Evolutionary conservation across 2,797 vertebrate genomes (phyloP), one percentile per base, ranked within the genome.

Genomic region (Mormyrus proboscirostris): DNA sequence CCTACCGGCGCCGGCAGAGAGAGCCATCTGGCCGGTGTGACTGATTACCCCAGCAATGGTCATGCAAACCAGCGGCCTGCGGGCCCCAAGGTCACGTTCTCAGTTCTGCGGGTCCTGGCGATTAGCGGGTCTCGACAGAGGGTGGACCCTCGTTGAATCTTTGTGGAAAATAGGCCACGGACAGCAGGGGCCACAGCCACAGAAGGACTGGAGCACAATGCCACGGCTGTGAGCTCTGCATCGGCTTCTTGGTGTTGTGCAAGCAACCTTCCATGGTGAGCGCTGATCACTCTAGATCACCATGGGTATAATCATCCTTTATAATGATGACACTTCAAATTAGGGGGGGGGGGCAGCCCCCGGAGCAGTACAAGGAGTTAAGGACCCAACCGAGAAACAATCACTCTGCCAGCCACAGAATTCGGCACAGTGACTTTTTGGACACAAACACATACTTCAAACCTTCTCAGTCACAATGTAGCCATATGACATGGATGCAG

Each of bases 11-110:
- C 96, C 95, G 95, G 95, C 93, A 90, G 95, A 96, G 96, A 57
- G 96, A 94, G 95, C 96, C 96, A 97, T 97, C 96, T 97, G 96
- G 95, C 95, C 93, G 94, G 95, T 95, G 95, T 97, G 95, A 96
- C 96, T 96, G 95, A 97, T 96, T 96, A 96, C 95, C 95, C 94
- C 94, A 92, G 95, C 95, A 95, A 86, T 94, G 93, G 93, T 93
- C 95, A 92, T 91, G 93, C 94, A 94, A 95, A 96, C 96, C 95
- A 92, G 93, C 94, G 94, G 95, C 94, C 95, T 94, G 95, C 94
- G 90, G 94, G 94, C 96, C 95, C 94, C 96, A 97, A 96, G 96
- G 96, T 96, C 96, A 95, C 94, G 88, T 92, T 94, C 92, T 92
- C 89, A 93, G 92, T 94, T 94, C 88, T 85, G 73, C 82, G 25